Evolutionary conservation across 1,140 invertebrate genomes (phyloP).

Genomic region (Trissolcus basalis): DNA sequence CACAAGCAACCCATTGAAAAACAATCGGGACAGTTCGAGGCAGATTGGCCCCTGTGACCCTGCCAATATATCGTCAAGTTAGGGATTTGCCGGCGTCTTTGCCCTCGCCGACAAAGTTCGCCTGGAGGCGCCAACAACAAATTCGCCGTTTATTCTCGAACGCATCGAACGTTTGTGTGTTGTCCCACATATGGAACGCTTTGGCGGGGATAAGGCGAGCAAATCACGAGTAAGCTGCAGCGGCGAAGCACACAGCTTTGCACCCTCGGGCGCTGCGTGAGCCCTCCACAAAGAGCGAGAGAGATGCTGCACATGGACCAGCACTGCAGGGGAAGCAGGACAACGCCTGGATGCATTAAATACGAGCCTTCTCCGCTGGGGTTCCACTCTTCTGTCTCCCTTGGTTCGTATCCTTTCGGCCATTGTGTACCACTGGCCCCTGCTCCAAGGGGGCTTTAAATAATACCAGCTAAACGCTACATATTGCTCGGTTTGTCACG

Average conservation of each 20-base stretch:
- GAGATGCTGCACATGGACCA: conserved; percentile 1
- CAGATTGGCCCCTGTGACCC: conserved; percentile 57
- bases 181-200: conserved; percentile 58
- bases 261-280: conserved; percentile 54
- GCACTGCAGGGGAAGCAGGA: not conserved
- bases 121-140: conserved; percentile 58
- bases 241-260: conserved; percentile 58
- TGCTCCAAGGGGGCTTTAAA: conserved; percentile 56
- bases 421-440: conserved; percentile 39
- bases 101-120: conserved; percentile 45
- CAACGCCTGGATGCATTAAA: conserved; percentile 59
- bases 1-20: conserved; percentile 56
- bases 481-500: conserved; percentile 70
- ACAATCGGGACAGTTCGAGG: conserved; percentile 49
- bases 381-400: conserved; percentile 30
- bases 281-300: conserved; percentile 7
- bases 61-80: conserved; percentile 44
- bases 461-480: conserved; percentile 70
- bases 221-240: conserved; percentile 64
- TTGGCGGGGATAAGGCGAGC: conserved; percentile 63
- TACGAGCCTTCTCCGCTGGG: conserved; percentile 46
- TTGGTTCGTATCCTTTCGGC: conserved; percentile 37
- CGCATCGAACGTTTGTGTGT: conserved; percentile 28
- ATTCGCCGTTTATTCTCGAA: conserved; percentile 24
- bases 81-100: conserved; percentile 26